A percentile compares a stretch with the other conserved stretches of the same genome.
Conservation (phyloP, 2,797 vertebrate species). For the Triplophysa yarkandensis region DNA sequence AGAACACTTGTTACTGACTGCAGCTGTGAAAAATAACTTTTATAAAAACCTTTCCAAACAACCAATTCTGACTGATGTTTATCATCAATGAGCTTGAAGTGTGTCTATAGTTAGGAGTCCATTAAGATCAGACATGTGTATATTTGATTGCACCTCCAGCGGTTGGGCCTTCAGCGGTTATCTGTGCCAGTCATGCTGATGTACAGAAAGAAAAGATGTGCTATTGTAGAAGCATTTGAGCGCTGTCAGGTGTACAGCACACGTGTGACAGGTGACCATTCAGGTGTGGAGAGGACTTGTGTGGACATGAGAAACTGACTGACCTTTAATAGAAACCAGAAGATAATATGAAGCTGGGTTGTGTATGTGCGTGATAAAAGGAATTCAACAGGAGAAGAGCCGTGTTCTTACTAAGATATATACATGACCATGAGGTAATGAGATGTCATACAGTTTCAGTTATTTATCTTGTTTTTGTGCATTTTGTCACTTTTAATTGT, state of each 20-base stretch:
- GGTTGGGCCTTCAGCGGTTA: neutral
- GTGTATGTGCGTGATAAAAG: neutral
- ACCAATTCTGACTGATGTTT: neutral
- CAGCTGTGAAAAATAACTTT: neutral
- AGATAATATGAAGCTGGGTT: neutral
- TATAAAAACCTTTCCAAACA: neutral
- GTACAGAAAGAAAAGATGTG: neutral
- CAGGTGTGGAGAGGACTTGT: slow-evolving; percentile 12
- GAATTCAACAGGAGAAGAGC: neutral
- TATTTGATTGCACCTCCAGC: neutral
- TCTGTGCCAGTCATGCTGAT: neutral
- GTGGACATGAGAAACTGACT: neutral
- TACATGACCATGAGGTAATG: neutral
- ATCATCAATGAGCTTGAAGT: slow-evolving; percentile 2
- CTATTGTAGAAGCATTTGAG: neutral
- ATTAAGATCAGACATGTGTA: slow-evolving; percentile 34
- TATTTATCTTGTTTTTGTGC: too few species aligned
- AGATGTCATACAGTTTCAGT: neutral
- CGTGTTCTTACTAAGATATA: neutral
- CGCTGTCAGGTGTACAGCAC: neutral
- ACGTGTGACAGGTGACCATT: slow-evolving; percentile 1
- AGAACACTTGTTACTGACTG: neutral
- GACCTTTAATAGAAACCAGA: neutral
- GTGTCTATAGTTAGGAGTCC: slow-evolving; percentile 44
- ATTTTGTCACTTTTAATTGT: too few species aligned